These are phyloP conservation scores for Euphonia xanthogaster DNA, from an alignment of 2,797 vertebrate species.

Conservation along the genomic window DNA sequence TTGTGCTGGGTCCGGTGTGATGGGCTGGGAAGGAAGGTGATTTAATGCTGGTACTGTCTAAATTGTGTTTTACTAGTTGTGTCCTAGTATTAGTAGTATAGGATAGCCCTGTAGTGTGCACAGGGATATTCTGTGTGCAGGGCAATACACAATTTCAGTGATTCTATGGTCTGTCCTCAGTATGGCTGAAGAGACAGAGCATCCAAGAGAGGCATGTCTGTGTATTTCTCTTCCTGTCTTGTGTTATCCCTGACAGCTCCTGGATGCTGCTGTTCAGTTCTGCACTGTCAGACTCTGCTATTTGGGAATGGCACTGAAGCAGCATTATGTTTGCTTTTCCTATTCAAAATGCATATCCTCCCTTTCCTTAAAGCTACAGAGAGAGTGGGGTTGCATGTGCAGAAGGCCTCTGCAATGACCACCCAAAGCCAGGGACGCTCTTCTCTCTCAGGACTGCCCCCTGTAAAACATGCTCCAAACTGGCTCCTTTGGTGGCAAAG, in stretches of 20 bases:
- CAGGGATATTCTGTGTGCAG: not conserved
- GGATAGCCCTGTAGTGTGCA: not conserved
- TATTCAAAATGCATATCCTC: rapidly evolving
- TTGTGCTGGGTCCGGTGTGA: not conserved
- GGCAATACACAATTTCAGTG: not conserved
- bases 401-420: not conserved
- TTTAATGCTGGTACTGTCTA: not conserved
- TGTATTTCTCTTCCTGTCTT: not conserved
- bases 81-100: not conserved
- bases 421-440: not conserved
- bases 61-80: not conserved
- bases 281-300: not conserved
- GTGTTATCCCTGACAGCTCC: rapidly evolving
- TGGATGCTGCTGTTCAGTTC: not conserved
- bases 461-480: not conserved
- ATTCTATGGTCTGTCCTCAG: not conserved
- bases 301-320: not conserved
- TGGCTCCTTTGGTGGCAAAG: not conserved
- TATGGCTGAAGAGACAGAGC: not conserved
- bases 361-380: not conserved
- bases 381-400: rapidly evolving
- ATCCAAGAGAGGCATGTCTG: not conserved
- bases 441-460: not conserved
- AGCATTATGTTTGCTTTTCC: not conserved
- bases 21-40: not conserved